A percentile compares a stretch with the other conserved stretches of the same genome.
Evolutionary conservation across 2,888 invertebrate species (phyloP).

Genomic region (Rotaria socialis): DNA sequence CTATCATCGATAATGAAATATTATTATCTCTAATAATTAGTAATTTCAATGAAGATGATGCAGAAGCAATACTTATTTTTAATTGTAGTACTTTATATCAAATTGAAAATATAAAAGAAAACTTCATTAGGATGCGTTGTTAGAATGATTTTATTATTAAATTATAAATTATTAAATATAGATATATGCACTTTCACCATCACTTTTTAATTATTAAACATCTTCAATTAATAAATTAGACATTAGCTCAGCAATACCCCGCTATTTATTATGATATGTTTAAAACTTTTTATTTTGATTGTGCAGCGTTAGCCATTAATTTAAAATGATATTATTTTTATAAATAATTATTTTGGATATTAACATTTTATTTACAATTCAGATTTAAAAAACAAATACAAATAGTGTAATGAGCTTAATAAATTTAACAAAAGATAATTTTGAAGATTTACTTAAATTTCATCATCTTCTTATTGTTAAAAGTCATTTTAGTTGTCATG

Average conservation of each 20-base stretch:
- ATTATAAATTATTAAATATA: slow-evolving; percentile 48
- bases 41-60: slow-evolving; percentile 54
- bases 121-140: slow-evolving; percentile 71
- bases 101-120: slow-evolving; percentile 78
- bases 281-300: slow-evolving; percentile 77
- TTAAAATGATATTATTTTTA: slow-evolving; percentile 35
- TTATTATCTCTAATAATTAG: slow-evolving; percentile 65
- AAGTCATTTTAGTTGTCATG: slow-evolving; percentile 22
- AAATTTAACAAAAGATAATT: slow-evolving; percentile 72
- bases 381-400: slow-evolving; percentile 38
- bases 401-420: slow-evolving; percentile 47
- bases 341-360: slow-evolving; percentile 35
- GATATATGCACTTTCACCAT: slow-evolving; percentile 88
- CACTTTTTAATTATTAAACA: slow-evolving; percentile 78
- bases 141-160: not conserved
- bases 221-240: slow-evolving; percentile 64
- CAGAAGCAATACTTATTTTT: slow-evolving; percentile 72
- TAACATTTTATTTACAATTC: slow-evolving; percentile 44
- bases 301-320: slow-evolving; percentile 65
- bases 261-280: slow-evolving; percentile 74
- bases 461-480: slow-evolving; percentile 63
- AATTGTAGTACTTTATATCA: slow-evolving; percentile 76
- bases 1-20: slow-evolving; percentile 64
- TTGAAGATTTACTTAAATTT: slow-evolving; percentile 72
- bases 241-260: slow-evolving; percentile 66